Evolutionary conservation across 92 coral and sea anemone genomes (phyloP).

Genomic region (Micromussa lordhowensis): DNA sequence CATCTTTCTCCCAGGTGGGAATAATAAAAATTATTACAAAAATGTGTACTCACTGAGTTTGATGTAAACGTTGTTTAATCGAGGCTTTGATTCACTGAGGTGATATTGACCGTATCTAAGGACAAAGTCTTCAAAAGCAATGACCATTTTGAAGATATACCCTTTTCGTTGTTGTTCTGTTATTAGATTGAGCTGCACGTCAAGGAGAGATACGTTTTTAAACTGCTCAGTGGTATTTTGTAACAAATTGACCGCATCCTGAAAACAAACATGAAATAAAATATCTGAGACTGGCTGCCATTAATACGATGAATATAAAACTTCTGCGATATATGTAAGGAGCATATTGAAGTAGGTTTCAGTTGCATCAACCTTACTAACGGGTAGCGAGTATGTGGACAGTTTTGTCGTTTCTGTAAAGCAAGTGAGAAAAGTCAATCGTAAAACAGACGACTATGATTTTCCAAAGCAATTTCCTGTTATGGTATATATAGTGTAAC

Average conservation of each 20-base stretch:
- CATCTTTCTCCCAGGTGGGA: no score
- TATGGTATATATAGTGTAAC: no score
- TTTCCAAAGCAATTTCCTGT: no score
- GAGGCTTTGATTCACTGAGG: neutral
- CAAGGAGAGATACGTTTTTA: neutral
- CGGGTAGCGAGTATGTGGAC: no score
- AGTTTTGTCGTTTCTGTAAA: no score
- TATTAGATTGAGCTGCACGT: neutral
- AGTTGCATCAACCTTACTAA: no score
- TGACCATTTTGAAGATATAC: neutral
- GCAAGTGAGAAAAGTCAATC: no score
- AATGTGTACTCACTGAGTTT: conserved; percentile 10
- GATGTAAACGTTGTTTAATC: neutral
- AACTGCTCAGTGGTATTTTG: neutral
- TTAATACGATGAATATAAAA: no score
- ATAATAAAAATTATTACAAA: neutral
- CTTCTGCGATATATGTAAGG: no score
- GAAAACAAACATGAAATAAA: neutral
- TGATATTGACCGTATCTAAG: neutral
- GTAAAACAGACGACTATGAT: no score
- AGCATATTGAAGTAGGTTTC: no score
- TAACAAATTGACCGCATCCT: neutral
- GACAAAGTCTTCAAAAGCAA: conserved; percentile 19
- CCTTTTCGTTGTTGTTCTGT: neutral
- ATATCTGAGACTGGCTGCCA: no score